These are phyloP conservation scores for Drosophila murphyi DNA, from an alignment of 1,140 invertebrate genomes.

Conservation along the genomic window DNA sequence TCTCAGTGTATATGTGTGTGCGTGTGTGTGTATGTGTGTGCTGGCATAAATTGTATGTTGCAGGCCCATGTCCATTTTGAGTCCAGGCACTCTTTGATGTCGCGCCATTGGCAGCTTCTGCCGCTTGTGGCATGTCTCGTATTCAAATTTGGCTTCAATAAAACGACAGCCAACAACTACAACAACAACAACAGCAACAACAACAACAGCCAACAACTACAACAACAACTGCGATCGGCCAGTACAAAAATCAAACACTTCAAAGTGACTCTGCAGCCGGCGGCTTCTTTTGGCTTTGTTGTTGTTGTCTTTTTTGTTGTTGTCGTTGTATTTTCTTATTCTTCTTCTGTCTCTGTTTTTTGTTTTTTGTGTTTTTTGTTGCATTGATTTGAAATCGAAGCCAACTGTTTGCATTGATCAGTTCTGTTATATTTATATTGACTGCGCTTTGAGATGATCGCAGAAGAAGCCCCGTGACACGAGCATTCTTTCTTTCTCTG, in stretches of 20 bases:
- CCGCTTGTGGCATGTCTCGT: slow-evolving; percentile 64
- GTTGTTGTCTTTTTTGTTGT: slow-evolving; percentile 5
- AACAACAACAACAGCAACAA: slow-evolving; percentile 52
- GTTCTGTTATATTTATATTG: slow-evolving; percentile 61
- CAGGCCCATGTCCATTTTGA: slow-evolving; percentile 81
- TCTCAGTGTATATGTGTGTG: slow-evolving; percentile 15
- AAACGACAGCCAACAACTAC: slow-evolving; percentile 77
- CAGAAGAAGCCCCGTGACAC: slow-evolving; percentile 52
- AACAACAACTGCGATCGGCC: slow-evolving; percentile 59
- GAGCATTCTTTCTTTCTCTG: slow-evolving; percentile 11
- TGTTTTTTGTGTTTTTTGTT: slow-evolving; percentile 32
- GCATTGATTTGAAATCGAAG: slow-evolving; percentile 51
- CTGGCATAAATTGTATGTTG: slow-evolving; percentile 77
- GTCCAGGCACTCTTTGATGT: slow-evolving; percentile 82
- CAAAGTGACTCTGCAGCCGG: slow-evolving; percentile 73
- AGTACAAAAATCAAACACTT: slow-evolving; percentile 82
- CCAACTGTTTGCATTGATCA: slow-evolving; percentile 73
- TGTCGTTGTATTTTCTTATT: not conserved
- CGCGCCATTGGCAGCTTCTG: slow-evolving; percentile 59
- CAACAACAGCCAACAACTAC: slow-evolving; percentile 19
- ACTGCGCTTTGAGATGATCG: slow-evolving; percentile 49
- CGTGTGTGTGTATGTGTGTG: slow-evolving; percentile 34
- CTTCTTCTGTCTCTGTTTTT: not conserved
- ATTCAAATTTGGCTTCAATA: slow-evolving; percentile 83
- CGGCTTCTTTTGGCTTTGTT: slow-evolving; percentile 71